These are phyloP conservation scores for Pterois miles DNA, from an alignment of 2,797 vertebrate genomes.

Conservation along the genomic window DNA sequence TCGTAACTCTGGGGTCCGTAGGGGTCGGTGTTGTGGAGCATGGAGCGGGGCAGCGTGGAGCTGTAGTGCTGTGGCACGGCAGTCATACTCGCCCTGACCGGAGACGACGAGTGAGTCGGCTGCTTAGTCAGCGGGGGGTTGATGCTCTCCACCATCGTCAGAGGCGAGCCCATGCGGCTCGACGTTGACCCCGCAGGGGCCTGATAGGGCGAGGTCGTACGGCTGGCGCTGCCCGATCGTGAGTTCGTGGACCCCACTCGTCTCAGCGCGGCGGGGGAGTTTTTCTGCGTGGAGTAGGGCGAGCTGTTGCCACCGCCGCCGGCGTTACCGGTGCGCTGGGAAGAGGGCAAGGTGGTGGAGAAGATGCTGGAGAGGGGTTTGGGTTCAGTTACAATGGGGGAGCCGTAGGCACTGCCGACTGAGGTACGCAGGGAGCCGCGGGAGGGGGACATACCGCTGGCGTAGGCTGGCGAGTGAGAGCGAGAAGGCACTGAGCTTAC, in stretches of 20 bases:
- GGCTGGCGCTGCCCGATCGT: constrained; percentile 77
- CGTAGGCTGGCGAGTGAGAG: constrained; percentile 93
- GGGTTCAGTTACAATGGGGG: constrained; percentile 88
- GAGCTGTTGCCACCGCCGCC: constrained; percentile 70
- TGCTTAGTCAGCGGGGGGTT: constrained; percentile 85
- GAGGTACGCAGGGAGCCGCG: constrained; percentile 91
- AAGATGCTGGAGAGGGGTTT: constrained; percentile 87
- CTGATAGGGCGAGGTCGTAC: constrained; percentile 86
- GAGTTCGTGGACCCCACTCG: constrained; percentile 88
- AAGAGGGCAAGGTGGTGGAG: constrained; percentile 88
- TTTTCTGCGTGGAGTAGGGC: constrained; percentile 85
- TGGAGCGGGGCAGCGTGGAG: constrained; percentile 86
- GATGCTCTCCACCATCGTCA: constrained; percentile 83
- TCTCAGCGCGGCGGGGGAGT: constrained; percentile 88
- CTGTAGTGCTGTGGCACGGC: constrained; percentile 95
- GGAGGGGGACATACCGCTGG: constrained; percentile 89
- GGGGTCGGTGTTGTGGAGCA: constrained; percentile 88
- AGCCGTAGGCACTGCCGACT: constrained; percentile 88
- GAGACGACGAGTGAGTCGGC: constrained; percentile 86
- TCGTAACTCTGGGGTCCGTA: constrained; percentile 92
- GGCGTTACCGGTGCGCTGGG: constrained; percentile 76
- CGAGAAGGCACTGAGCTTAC: constrained; percentile 95
- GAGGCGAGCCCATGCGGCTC: constrained; percentile 88
- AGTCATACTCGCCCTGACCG: constrained; percentile 90
- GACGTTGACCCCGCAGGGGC: constrained; percentile 66